Conservation (phyloP, 2,888 invertebrate genomes). For the Maniola hyperantus region DNA sequence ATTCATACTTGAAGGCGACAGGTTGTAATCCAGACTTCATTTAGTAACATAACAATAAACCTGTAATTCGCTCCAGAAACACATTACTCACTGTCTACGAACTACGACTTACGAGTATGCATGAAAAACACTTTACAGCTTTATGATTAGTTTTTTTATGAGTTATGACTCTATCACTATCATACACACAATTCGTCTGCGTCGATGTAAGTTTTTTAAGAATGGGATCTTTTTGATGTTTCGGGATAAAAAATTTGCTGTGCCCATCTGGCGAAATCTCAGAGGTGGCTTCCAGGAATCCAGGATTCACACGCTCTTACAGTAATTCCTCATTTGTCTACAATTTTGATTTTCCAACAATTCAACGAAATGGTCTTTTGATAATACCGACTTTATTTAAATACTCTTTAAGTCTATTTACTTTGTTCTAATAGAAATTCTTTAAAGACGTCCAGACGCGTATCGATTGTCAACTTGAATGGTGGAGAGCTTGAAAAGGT, state of each 20-base stretch:
- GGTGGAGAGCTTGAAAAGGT: conserved; percentile 30
- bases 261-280: no score
- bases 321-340: no score
- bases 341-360: no score
- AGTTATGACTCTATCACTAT: no score
- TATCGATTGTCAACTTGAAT: conserved; percentile 28
- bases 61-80: conserved; percentile 10
- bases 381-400: background rate
- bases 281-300: no score
- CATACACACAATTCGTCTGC: no score
- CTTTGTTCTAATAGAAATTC: conserved; percentile 29
- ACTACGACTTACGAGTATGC: background rate
- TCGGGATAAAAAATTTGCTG: no score
- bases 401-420: conserved; percentile 18
- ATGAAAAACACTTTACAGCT: conserved; percentile 1
- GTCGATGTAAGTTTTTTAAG: no score
- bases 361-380: background rate
- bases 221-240: no score
- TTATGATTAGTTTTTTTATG: background rate
- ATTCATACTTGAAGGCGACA: conserved; percentile 1
- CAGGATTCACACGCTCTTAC: no score
- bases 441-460: conserved; percentile 25
- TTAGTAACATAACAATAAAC: background rate
- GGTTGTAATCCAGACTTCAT: background rate
- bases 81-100: conserved; percentile 18